These are phyloP conservation scores for Python bivittatus DNA, from an alignment of 2,113 vertebrate genomes.

Conservation along the genomic window DNA sequence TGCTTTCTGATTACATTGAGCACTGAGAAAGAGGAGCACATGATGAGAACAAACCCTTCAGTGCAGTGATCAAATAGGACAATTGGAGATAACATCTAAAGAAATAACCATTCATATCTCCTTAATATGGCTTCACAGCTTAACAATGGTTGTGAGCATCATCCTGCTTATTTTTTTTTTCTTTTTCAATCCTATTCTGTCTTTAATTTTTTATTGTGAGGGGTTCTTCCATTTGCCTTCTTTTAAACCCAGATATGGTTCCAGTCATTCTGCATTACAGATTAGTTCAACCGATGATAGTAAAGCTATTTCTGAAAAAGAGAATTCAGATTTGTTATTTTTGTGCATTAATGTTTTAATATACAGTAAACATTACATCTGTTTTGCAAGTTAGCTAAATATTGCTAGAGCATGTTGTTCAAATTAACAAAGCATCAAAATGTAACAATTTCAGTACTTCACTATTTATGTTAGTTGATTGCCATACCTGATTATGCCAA, in stretches of 20 bases:
- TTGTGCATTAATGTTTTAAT: background rate
- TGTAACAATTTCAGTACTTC: background rate
- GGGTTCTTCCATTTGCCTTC: conserved; percentile 7
- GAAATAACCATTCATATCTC: background rate
- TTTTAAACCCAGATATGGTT: background rate
- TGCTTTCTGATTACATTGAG: conserved; percentile 23
- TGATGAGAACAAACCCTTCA: background rate
- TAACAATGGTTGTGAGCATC: background rate
- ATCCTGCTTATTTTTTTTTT: background rate
- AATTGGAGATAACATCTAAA: background rate
- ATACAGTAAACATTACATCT: background rate
- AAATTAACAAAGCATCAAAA: background rate
- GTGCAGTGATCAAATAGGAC: background rate
- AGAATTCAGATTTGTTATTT: background rate
- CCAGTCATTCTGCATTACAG: background rate
- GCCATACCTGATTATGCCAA: background rate
- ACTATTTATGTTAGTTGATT: background rate
- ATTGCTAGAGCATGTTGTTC: background rate
- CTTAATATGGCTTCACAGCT: background rate
- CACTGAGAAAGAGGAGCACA: background rate
- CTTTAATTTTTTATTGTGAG: background rate
- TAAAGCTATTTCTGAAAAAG: background rate
- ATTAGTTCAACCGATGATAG: background rate
- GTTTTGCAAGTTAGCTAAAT: background rate
- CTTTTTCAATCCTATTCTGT: conserved; percentile 37